Base-by-base conservation (phyloP, 2,797 vertebrate genomes). In the Lates japonicus region DNA sequence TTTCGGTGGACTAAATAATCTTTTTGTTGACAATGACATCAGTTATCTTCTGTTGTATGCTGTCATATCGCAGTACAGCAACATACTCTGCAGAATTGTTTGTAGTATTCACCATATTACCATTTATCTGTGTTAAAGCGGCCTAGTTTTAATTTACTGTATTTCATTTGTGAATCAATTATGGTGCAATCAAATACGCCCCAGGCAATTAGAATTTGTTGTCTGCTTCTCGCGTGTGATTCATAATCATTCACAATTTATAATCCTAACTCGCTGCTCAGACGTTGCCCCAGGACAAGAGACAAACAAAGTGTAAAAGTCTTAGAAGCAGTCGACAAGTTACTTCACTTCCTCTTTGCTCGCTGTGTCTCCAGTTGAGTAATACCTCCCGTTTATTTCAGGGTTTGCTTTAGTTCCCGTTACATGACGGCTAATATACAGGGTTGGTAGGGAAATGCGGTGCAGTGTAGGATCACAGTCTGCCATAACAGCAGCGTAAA, bases 321-420 rank as follows among this genome's bases (percentile, higher is more conserved):
- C 8, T 48, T 4, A 0, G 39, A 44, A 25, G n/a, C 68, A 2
- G 44, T 33, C 29, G 9, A 41, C 13, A 17, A 49, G 20, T 87
- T 86, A 58, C 70, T 78, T 70, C 72, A 89, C 89, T 94, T 94
- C 93, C 92, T 70, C 70, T 87, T 83, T 0, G 14, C 61, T 65
- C 5, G 13, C 52, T 2, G 17, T 72, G 33, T n/a, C 58, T 81
- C 70, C 55, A 79, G 90, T 93, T 91, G 82, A 5, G 90, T 70
- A 93, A 94, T 60, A 72, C 16, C 41, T 78, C 80, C 74, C 35
- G 79, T 86, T 88, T 78, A 29, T 87, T 88, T 84, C 76, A 83
- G 54, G 4, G 42, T 74, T 87, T 83, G 71, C 87, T 74, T 83
- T 73, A 93, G 89, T 94, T 94, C 93, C 94, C 90, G 78, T 92